phyloP scores from a whole-genome alignment of 2,113 vertebrate species.

The Indicator maculatus region DNA sequence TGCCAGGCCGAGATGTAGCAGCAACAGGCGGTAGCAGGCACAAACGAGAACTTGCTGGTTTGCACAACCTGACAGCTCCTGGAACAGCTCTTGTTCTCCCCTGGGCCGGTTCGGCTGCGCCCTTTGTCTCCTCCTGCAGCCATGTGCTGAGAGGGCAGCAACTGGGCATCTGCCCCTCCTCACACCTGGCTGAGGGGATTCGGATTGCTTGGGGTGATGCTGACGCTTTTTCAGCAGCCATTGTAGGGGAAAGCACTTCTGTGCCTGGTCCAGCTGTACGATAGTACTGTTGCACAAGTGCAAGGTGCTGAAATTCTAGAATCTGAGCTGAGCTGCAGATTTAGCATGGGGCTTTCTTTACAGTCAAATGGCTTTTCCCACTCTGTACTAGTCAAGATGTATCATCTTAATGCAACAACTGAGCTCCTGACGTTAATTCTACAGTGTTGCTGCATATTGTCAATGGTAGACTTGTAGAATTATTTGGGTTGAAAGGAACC shows the following conservation, averaged over 20 bases:
- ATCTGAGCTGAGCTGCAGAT: neutral
- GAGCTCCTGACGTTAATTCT: accelerated
- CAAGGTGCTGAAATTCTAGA: neutral
- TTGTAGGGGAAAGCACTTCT: accelerated
- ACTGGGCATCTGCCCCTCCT: neutral
- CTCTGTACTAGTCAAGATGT: accelerated
- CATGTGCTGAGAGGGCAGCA: neutral
- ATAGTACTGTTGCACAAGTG: accelerated
- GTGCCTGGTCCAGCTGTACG: neutral
- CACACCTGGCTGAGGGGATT: accelerated
- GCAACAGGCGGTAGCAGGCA: neutral
- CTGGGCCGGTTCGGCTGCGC: neutral
- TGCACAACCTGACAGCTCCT: too few relatives aligned
- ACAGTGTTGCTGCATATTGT: accelerated
- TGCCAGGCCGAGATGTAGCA: too few relatives aligned
- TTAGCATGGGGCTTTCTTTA: neutral
- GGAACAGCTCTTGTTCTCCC: neutral
- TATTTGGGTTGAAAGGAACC: too few relatives aligned
- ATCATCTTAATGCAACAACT: accelerated
- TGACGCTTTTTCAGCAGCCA: accelerated
- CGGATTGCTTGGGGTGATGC: too few relatives aligned
- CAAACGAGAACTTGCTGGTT: too few relatives aligned
- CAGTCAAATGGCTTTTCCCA: accelerated
- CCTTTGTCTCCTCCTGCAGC: neutral
- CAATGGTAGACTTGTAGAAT: too few relatives aligned